Base-by-base conservation (phyloP, 2,113 vertebrate species). In the Grammomys surdaster region DNA sequence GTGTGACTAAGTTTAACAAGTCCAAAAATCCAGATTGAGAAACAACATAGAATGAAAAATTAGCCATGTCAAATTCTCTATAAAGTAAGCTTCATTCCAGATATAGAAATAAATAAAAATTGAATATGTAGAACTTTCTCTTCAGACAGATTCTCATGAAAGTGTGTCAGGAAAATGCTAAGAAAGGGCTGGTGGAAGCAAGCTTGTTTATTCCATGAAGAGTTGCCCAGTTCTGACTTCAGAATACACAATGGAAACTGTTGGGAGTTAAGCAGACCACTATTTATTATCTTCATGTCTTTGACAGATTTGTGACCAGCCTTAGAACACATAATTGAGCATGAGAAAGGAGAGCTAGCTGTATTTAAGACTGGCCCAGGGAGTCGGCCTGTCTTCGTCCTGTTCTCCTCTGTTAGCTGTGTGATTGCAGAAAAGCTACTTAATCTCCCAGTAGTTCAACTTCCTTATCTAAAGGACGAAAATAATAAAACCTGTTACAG, bases 1-100 rank as follows among this genome's bases (percentile, higher is more conserved):
- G 48, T 81, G 31, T 78, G 85, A 78, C 88, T 69, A 84, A 87
- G 48, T 77, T 96, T 88, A 89, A 77, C 51, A 92, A 95, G 92
- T 73, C 48, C 72, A 75, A 58, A 87, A 96, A 40, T 91, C 56
- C 48, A n/a, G 72, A 36, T 58, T 91, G 75, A 93, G 80, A 77
- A 76, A 76, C 16, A 90, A 94, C 89, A 92, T 58, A 48, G 26
- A 19, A 48, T 40, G 69, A 94, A 91, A 91, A 94, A 95, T 84
- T 56, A 96, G 81, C 85, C 16, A 22, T n/a, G 13, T 88, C 58
- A 46, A 75, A 90, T 69, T 88, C 70, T 96, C 75, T 81, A 67
- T 33, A 95, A 82, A 76, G 73, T 70, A 82, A 93, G 72, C 17
- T 20, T 75, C 54, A 51, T 46, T 75, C 22, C 33, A 78, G 90